Conservation (phyloP, 1,140 invertebrate genomes). For the Diorhabda elongata region DNA sequence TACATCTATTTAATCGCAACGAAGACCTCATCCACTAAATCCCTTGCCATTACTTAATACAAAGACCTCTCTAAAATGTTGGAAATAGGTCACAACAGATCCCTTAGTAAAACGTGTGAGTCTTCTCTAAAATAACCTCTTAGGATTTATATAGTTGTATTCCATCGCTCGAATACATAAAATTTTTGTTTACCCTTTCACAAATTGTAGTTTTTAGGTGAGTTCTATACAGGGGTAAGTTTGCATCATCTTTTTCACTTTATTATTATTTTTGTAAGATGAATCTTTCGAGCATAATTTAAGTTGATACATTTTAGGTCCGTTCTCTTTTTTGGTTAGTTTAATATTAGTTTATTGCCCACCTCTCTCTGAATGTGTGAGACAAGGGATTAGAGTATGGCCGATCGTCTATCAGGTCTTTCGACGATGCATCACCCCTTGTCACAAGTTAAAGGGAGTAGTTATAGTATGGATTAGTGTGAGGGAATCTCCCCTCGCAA, state of each 20-base stretch:
- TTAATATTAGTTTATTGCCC: no score
- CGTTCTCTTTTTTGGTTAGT: no score
- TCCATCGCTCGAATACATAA: slow-evolving; percentile 6
- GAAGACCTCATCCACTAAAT: not conserved
- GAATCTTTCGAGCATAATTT: no score
- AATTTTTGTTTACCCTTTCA: not conserved
- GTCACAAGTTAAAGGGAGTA: not conserved
- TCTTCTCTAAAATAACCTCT: not conserved
- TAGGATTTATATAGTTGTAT: not conserved
- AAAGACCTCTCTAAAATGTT: not conserved
- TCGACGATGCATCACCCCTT: not conserved
- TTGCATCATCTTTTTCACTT: no score
- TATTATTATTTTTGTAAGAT: no score
- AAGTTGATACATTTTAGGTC: no score
- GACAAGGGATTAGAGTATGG: slow-evolving; percentile 20
- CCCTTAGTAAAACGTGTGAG: not conserved
- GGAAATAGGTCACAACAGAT: slow-evolving; percentile 3
- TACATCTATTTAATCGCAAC: not conserved
- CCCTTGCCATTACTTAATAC: not conserved
- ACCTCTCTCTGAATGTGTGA: slow-evolving; percentile 9
- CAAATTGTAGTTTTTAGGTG: not conserved
- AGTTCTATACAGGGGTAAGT: not conserved
- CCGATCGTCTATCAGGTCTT: slow-evolving; percentile 26
- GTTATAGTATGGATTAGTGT: not conserved
- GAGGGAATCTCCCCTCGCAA: not conserved